These are phyloP conservation scores for Carcina quercana DNA, from an alignment of 2,888 invertebrate species.

Conservation along the genomic window DNA sequence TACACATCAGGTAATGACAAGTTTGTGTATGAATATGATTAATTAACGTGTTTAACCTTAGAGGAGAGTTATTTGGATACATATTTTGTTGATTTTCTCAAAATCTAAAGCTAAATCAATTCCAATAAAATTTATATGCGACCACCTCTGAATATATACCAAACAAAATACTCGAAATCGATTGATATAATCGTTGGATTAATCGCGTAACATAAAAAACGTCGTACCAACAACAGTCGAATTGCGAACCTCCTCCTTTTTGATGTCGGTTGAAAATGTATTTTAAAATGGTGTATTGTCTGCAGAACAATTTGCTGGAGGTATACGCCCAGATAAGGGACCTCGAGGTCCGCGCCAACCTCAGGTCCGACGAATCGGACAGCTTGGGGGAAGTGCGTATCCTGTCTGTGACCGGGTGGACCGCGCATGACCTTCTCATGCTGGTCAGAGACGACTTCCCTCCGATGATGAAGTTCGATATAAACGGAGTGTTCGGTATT, in stretches of 20 bases:
- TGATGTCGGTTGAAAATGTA: constrained; percentile 10
- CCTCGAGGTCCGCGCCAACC: constrained; percentile 41
- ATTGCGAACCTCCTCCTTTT: no score
- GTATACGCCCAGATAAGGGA: constrained; percentile 47
- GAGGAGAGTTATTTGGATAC: no score
- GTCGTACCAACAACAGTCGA: no score
- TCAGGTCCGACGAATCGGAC: constrained; percentile 27
- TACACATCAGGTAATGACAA: constrained; percentile 47
- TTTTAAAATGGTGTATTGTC: constrained; percentile 1
- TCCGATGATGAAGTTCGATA: constrained; percentile 31
- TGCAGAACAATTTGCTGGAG: constrained; percentile 46
- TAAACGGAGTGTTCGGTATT: constrained; percentile 46
- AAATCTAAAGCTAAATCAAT: no score
- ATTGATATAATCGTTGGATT: no score
- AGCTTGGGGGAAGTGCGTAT: constrained; percentile 44
- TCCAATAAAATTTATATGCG: no score
- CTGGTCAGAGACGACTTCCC: constrained; percentile 40
- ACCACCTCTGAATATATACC: no score
- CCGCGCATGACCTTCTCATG: constrained; percentile 50
- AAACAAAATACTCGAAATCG: no score
- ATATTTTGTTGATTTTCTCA: no score
- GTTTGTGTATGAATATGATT: no score
- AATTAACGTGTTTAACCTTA: no score
- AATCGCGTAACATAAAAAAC: no score
- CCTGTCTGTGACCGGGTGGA: constrained; percentile 54